Evolutionary conservation across 2,113 vertebrate genomes (phyloP).

Genomic region (Octodon degus): DNA sequence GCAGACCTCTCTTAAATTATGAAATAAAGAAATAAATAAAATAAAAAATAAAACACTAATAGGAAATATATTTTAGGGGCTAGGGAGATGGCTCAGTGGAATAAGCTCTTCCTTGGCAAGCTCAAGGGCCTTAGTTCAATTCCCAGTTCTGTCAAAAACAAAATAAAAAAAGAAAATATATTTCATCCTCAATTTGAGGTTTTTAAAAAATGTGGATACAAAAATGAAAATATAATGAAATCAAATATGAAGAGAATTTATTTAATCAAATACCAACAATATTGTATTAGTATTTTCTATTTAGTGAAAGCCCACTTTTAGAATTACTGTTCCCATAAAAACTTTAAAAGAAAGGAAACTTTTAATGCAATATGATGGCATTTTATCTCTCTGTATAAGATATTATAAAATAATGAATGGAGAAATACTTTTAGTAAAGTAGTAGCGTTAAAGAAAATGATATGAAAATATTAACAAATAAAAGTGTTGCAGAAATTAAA

Average conservation of each 20-base stretch:
- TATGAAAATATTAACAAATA: conserved; percentile 65
- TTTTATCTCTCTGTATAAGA: not conserved
- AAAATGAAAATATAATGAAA: not conserved
- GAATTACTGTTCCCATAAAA: conserved; percentile 20
- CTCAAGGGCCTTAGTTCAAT: too few relatives aligned
- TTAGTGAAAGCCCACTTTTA: not conserved
- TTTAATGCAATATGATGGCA: not conserved
- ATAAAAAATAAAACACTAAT: not conserved
- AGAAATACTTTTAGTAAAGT: conserved; percentile 39
- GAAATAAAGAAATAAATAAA: too few relatives aligned
- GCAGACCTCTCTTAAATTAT: too few relatives aligned
- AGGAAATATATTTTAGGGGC: not conserved
- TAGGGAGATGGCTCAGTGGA: too few relatives aligned
- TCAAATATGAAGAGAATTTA: not conserved
- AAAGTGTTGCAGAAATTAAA: conserved; percentile 45
- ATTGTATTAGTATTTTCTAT: not conserved
- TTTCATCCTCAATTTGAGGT: not conserved
- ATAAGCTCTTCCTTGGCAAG: too few relatives aligned
- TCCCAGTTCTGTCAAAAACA: too few relatives aligned
- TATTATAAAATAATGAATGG: conserved; percentile 38
- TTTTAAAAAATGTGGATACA: not conserved
- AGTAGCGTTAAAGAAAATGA: conserved; percentile 44
- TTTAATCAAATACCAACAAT: conserved; percentile 31
- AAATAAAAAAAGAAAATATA: not conserved
- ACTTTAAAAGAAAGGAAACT: not conserved